Evolutionary conservation across 2,797 vertebrate genomes (phyloP).

Genomic region (Momotus momota): DNA sequence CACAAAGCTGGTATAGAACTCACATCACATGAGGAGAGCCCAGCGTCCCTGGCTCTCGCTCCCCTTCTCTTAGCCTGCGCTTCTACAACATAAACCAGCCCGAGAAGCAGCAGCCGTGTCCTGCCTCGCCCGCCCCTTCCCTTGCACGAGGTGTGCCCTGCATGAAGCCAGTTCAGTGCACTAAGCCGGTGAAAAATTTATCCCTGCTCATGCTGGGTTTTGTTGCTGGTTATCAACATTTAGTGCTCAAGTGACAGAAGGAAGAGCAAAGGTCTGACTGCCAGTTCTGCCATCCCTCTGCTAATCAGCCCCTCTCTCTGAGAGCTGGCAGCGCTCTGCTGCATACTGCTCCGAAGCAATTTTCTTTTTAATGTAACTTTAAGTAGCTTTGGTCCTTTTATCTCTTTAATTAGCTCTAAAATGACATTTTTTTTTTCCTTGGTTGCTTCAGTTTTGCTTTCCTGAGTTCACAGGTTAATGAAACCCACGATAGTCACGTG

Average conservation of each 20-base stretch:
- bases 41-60: background rate
- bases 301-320: background rate
- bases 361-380: background rate
- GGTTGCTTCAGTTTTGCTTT: background rate
- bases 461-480: background rate
- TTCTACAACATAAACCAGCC: background rate
- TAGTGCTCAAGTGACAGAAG: background rate
- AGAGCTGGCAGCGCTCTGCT: background rate
- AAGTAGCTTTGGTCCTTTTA: background rate
- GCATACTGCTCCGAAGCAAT: background rate
- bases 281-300: background rate
- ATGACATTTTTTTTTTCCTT: background rate
- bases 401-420: background rate
- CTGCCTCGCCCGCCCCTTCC: background rate
- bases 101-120: fast-evolving
- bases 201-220: background rate
- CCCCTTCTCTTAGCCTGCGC: background rate
- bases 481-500: background rate
- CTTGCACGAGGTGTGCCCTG: background rate
- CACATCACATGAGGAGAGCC: background rate
- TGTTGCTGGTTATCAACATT: background rate
- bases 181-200: background rate
- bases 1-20: background rate
- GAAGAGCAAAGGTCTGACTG: background rate
- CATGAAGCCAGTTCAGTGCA: background rate